Percentiles rank a stretch among this genome's conserved stretches.
phyloP scores from a whole-genome alignment of 1,140 invertebrate genomes.

The Megathymus violae region DNA sequence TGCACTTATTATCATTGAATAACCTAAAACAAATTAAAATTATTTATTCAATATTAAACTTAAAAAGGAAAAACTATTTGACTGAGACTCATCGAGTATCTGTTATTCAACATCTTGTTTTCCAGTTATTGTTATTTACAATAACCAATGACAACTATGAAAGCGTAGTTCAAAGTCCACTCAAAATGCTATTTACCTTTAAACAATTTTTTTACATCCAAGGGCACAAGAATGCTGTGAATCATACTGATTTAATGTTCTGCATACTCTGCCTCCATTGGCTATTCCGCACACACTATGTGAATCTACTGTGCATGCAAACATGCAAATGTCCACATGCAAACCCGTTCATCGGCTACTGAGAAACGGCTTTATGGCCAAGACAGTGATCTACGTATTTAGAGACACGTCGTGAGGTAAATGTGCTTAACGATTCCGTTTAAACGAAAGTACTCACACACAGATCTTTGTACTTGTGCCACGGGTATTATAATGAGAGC shows the following conservation, averaged over 20 bases:
- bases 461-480: background rate
- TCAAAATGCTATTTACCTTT: no score
- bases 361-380: constrained; percentile 57
- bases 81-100: no score
- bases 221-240: constrained; percentile 12
- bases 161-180: no score
- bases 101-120: no score
- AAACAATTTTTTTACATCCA: background rate
- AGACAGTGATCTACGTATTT: constrained; percentile 67
- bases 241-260: constrained; percentile 39
- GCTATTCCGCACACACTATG: constrained; percentile 53
- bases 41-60: no score
- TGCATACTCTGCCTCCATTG: constrained; percentile 45
- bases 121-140: no score
- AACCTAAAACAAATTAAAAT: no score
- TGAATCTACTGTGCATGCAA: constrained; percentile 31
- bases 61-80: no score
- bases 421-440: constrained; percentile 9
- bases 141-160: no score
- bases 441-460: constrained; percentile 2
- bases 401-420: constrained; percentile 44
- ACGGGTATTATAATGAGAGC: background rate
- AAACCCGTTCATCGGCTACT: constrained; percentile 65
- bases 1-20: no score
- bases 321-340: constrained; percentile 44